Evolutionary conservation across 2,113 vertebrate species (phyloP).

Genomic region (Glareola pratincola): DNA sequence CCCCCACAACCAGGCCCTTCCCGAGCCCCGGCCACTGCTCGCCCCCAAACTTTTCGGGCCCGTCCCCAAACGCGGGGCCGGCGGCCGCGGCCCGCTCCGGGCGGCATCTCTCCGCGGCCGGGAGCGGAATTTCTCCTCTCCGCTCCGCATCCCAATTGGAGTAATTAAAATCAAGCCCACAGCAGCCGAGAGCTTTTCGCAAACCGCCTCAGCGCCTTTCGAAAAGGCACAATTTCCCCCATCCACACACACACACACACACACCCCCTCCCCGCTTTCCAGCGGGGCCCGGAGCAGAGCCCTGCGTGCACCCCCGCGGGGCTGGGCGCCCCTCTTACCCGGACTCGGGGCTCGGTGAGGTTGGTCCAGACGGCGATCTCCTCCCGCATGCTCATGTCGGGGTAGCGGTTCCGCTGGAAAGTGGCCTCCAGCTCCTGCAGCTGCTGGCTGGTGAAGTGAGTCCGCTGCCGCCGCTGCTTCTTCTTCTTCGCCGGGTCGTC

Average conservation of each 20-base stretch:
- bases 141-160: neutral
- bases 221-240: neutral
- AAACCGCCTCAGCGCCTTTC: neutral
- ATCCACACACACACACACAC: too few species aligned
- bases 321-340: conserved; percentile 79
- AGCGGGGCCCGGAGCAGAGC: too few species aligned
- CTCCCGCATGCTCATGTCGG: conserved; percentile 97
- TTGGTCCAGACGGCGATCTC: conserved; percentile 99
- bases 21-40: neutral
- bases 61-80: neutral
- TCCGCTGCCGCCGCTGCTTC: conserved; percentile 92
- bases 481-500: conserved; percentile 95
- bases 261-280: neutral
- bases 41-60: neutral
- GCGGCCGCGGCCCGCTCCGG: neutral
- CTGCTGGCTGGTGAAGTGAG: conserved; percentile 98
- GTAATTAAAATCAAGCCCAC: neutral
- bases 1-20: neutral
- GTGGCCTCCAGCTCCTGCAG: conserved; percentile 97
- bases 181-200: neutral
- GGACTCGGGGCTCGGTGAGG: conserved; percentile 94
- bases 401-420: conserved; percentile 97
- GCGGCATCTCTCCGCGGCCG: neutral
- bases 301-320: neutral
- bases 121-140: neutral